Evolutionary conservation across 2,797 vertebrate species (phyloP), one percentile per base, ranked within the genome.

Genomic region (Danionella dracula): DNA sequence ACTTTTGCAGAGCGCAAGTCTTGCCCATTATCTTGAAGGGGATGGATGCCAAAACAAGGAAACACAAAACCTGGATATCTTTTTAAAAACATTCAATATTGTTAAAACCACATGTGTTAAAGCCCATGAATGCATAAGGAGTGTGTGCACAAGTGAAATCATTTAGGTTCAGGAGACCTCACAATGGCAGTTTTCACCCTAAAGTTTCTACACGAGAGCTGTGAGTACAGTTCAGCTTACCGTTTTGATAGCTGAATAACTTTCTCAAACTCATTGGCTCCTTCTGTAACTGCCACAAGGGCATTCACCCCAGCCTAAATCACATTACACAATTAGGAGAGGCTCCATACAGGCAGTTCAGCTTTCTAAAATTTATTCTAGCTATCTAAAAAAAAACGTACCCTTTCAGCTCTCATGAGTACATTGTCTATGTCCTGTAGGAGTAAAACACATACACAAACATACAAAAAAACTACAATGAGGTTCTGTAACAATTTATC

Each of bases 211-310:
- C n/a, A 20, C 4, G 35, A 21, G 17, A 2, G 6, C 6, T 16
- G 5, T 6, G 8, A 1, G 8, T 27, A 4, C 0, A 5, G 44
- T 10, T 29, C 4, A 5, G 72, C 81, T 45, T 23, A 90, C 84
- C 79, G 77, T 56, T 83, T 79, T 46, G 82, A 79, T 51, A 89
- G 78, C 65, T 74, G 78, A 42, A 77, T 71, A 45, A 84, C 78
- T 76, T 75, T 74, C 69, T 75, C 68, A 76, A 88, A 88, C 75
- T 88, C 82, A 63, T 66, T 70, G 35, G 75, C 79, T 71, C 82
- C 81, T 69, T 88, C 85, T 49, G 77, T 85, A n/a, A 86, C 42
- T 2, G 82, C 83, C 66, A 90, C 73, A 46, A 88, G 79, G 49
- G 82, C 76, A 70, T 1, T 34, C 17, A 86, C 54, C 23, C 75